Conservation (phyloP, 2,113 vertebrate species). For the Nibea albiflora region DNA sequence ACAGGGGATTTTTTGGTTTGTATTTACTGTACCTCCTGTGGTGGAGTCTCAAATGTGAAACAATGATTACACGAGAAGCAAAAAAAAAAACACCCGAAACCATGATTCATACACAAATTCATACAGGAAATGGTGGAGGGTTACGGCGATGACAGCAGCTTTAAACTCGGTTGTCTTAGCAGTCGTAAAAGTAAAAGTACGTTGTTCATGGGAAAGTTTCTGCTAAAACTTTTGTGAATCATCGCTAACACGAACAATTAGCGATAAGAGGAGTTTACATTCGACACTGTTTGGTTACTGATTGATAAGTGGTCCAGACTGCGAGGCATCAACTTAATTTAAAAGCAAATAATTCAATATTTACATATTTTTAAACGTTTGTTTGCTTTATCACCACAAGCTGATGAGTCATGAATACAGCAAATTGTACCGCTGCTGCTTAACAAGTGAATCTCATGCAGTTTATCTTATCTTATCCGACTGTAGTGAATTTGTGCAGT, state of each 20-base stretch:
- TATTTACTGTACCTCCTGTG: background rate
- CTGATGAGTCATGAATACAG: background rate
- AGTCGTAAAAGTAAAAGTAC: slow-evolving; percentile 30
- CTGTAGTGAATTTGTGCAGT: background rate
- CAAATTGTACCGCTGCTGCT: background rate
- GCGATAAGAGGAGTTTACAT: slow-evolving; percentile 15
- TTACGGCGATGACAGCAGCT: slow-evolving; percentile 9
- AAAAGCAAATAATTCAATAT: slow-evolving; percentile 31
- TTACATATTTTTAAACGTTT: slow-evolving; percentile 9
- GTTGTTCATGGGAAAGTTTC: slow-evolving; percentile 20
- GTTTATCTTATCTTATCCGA: no score
- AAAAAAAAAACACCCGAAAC: slow-evolving; percentile 23
- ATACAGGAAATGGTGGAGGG: slow-evolving; percentile 33
- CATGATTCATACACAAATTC: slow-evolving; percentile 22
- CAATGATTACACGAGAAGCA: background rate
- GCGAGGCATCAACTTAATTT: slow-evolving; percentile 23
- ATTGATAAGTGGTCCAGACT: slow-evolving; percentile 34
- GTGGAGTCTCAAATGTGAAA: slow-evolving; percentile 20
- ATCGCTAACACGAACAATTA: slow-evolving; percentile 28
- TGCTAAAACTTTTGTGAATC: slow-evolving; percentile 36
- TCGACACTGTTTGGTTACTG: slow-evolving; percentile 21
- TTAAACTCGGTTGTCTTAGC: background rate
- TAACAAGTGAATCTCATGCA: no score
- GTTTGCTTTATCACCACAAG: slow-evolving; percentile 6
- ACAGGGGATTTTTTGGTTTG: background rate